Percentiles rank a stretch among this genome's conserved stretches.
phyloP scores from a whole-genome alignment of 37 sponge, comb jelly and placozoan genomes.

The Agelas oroides region DNA sequence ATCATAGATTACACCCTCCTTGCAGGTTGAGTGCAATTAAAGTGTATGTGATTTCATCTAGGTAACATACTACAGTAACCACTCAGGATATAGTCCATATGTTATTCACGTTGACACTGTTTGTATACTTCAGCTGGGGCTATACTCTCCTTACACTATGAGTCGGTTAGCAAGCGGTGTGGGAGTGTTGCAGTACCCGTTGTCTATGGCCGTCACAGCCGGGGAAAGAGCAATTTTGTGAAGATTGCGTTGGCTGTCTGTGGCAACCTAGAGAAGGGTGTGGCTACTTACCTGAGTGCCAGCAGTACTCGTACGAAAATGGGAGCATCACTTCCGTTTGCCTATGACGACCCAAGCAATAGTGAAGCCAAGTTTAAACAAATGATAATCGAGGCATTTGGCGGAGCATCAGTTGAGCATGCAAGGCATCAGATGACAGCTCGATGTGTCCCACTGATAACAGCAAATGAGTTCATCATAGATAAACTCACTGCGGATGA shows the following conservation, averaged over 20 bases:
- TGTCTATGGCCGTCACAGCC: constrained; percentile 15
- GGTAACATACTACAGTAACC: no score
- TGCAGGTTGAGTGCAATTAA: no score
- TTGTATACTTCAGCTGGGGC: no score
- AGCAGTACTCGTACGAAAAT: not conserved
- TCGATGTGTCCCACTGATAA: not conserved
- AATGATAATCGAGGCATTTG: constrained; percentile 26
- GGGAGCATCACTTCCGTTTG: constrained; percentile 15
- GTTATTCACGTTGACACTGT: no score
- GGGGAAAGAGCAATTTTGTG: constrained; percentile 10
- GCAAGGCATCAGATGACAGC: not conserved
- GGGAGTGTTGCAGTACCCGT: constrained; percentile 30
- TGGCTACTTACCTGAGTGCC: not conserved
- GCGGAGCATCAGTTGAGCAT: constrained; percentile 6
- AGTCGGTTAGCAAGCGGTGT: not conserved
- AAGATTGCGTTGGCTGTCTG: constrained; percentile 26
- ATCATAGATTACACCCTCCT: no score
- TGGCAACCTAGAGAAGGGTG: constrained; percentile 14
- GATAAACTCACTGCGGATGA: not conserved
- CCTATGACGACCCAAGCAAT: constrained; percentile 36
- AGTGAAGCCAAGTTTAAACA: constrained; percentile 10
- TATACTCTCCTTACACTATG: constrained; percentile 12
- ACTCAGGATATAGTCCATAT: no score
- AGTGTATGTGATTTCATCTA: no score
- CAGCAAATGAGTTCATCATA: not conserved